Evolutionary conservation across 2,888 invertebrate species (phyloP).

Genomic region (Sericinus montela): DNA sequence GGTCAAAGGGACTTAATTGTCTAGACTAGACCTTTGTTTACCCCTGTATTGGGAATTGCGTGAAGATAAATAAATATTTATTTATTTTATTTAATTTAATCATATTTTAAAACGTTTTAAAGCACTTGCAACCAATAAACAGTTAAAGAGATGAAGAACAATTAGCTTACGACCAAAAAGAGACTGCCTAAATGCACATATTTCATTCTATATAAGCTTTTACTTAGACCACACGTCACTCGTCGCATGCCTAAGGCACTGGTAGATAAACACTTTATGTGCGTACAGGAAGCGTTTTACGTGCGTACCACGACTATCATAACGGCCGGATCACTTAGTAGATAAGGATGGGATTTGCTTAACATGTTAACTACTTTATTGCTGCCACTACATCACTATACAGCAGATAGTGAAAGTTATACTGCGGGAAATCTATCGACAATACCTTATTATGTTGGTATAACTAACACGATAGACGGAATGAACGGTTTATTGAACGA

Average conservation of each 20-base stretch:
- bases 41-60: no score
- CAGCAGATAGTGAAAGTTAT: slow-evolving; percentile 15
- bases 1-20: no score
- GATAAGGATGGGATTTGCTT: slow-evolving; percentile 37
- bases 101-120: no score
- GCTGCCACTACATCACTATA: slow-evolving; percentile 6
- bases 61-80: no score
- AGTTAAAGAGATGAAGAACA: no score
- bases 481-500: not conserved
- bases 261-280: slow-evolving; percentile 67
- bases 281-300: slow-evolving; percentile 52
- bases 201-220: no score
- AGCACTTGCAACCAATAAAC: no score
- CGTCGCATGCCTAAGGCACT: slow-evolving; percentile 55
- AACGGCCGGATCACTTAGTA: slow-evolving; percentile 36
- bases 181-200: no score
- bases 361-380: slow-evolving; percentile 21
- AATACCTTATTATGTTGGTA: not conserved
- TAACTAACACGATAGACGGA: not conserved
- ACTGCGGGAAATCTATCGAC: slow-evolving; percentile 1
- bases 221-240: slow-evolving; percentile 24
- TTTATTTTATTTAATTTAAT: no score
- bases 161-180: no score
- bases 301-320: slow-evolving; percentile 57
- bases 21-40: no score